Conservation (phyloP, 2,888 invertebrate genomes). For the Polylopha cassiicola region DNA sequence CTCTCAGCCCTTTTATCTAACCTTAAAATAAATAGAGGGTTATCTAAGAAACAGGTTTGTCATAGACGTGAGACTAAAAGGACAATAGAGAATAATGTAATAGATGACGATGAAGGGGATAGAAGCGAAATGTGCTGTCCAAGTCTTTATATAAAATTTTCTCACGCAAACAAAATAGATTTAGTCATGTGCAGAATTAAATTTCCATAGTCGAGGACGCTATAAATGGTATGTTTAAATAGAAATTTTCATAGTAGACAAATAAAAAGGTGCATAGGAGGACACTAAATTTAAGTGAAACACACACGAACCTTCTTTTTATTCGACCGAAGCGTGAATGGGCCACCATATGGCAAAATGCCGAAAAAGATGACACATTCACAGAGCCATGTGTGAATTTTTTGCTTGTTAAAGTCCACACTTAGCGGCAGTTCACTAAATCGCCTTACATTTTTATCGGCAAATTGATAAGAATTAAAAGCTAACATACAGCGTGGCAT, state of each 20-base stretch:
- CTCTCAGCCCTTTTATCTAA: constrained; percentile 35
- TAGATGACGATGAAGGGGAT: constrained; percentile 35
- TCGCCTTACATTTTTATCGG: constrained; percentile 39
- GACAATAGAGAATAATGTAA: constrained; percentile 38
- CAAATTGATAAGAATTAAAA: constrained; percentile 37
- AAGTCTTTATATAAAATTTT: constrained; percentile 44
- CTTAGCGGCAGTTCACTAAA: constrained; percentile 30
- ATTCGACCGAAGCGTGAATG: constrained; percentile 21
- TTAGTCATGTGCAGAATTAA: constrained; percentile 21
- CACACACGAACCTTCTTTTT: not conserved
- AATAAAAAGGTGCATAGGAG: too few species aligned
- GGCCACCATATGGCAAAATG: constrained; percentile 42
- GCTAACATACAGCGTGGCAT: constrained; percentile 13
- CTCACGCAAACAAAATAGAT: constrained; percentile 47
- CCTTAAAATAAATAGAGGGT: constrained; percentile 33
- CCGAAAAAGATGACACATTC: constrained; percentile 50
- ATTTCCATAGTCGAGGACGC: too few species aligned
- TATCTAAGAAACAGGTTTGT: constrained; percentile 58
- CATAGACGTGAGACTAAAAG: constrained; percentile 41
- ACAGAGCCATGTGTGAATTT: constrained; percentile 46
- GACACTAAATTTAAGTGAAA: not conserved
- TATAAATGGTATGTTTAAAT: too few species aligned
- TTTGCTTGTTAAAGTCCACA: constrained; percentile 29
- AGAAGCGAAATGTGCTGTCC: constrained; percentile 44
- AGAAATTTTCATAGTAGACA: too few species aligned